Evolutionary conservation across 2,113 vertebrate species (phyloP), one percentile per base, ranked within the genome.

Genomic region (Scartelaos histophorus): DNA sequence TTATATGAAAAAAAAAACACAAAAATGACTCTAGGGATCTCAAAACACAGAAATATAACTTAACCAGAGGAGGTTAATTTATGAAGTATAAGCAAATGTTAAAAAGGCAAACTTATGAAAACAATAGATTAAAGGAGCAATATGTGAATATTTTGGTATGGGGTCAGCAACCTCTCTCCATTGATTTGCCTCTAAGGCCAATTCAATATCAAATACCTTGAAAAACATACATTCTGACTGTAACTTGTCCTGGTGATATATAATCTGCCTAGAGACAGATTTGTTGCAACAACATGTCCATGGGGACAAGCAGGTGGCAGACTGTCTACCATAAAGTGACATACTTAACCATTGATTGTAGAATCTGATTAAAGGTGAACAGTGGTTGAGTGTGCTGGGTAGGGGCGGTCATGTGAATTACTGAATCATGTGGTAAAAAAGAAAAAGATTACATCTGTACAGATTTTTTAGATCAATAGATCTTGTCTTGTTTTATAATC

Each of bases 381-480:
- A 16, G 12, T 34, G 58, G 58, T 25, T 34, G 25, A 19, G 34
- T 38, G 61, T 19, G 29, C 34, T 11, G 66, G 62, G 70, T 29
- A 38, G 17, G 25, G 64, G 49, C 51, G 62, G 61, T 71, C 60
- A 71, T 78, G 78, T 65, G 67, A 68, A 66, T 54, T 13, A 49
- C 25, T 5, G 13, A 68, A 65, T 65, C 72, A 71, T 76, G 66
- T 70, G 45, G 38, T 17, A 12, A 22, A 4, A 64, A 49, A 5
- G 62, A 56, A 58, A 80, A 11, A 64, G 16, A 64, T 64, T 66
- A 21, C 13, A 57, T 54, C 65, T 73, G 49, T 21, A 15, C 16
- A 21, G 29, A 75, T 75, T 58, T n/a, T 66, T 29, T 45, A 24
- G 17, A 51, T 47, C 13, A 73, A 64, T 0, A 15, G 13, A 34